Conservation (phyloP, 2,113 vertebrate species). For the Myocastor coypus region DNA sequence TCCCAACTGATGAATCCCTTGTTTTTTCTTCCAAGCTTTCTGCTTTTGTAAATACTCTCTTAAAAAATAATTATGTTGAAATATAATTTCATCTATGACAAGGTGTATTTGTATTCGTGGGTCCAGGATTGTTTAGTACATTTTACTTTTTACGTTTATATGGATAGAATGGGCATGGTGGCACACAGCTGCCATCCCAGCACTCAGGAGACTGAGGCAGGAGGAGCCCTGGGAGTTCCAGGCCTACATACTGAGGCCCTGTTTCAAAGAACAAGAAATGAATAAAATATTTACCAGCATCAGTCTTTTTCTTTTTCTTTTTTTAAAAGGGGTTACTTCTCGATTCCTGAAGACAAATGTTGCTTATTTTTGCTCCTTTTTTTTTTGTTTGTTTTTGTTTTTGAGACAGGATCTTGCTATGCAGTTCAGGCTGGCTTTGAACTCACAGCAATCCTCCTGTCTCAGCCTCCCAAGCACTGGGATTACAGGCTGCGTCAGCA, state of each 20-base stretch:
- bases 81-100: background rate
- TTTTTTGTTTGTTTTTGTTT: no score
- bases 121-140: background rate
- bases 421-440: no score
- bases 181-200: background rate
- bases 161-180: background rate
- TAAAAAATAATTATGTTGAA: constrained; percentile 9
- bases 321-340: background rate
- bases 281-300: background rate
- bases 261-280: background rate
- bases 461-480: background rate
- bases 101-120: background rate
- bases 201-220: background rate
- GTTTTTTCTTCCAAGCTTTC: background rate
- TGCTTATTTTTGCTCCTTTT: no score
- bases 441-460: background rate
- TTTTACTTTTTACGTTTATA: background rate
- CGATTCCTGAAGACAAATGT: background rate
- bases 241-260: background rate
- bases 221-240: background rate
- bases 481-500: background rate
- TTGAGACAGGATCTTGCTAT: background rate
- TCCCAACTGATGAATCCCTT: background rate
- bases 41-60: background rate
- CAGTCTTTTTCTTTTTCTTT: background rate